phyloP scores from a whole-genome alignment of 2,888 invertebrate genomes.

The Meiosimyza decipiens region DNA sequence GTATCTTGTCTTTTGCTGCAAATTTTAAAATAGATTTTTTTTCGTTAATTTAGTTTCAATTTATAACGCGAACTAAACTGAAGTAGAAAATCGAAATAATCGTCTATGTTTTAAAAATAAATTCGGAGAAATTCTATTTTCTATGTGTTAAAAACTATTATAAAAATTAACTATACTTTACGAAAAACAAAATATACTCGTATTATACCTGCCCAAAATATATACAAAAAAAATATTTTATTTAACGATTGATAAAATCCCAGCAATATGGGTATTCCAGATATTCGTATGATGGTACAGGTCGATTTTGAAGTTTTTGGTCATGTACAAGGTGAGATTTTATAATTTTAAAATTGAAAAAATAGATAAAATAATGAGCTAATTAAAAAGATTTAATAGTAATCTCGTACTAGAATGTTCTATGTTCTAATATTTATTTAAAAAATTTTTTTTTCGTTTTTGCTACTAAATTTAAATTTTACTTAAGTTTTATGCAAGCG shows the following conservation, averaged over 20 bases:
- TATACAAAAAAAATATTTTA: neutral
- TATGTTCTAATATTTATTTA: too few relatives aligned
- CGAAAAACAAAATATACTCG: conserved; percentile 24
- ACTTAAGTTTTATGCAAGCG: too few relatives aligned
- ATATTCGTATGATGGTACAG: conserved; percentile 75
- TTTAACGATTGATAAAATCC: conserved; percentile 32
- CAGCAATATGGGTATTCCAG: conserved; percentile 70
- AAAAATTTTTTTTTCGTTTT: too few relatives aligned
- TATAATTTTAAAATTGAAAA: too few relatives aligned
- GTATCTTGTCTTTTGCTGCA: neutral
- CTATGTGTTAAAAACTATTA: conserved; percentile 30
- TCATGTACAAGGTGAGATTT: conserved; percentile 83
- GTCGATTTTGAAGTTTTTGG: conserved; percentile 93
- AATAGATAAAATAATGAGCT: too few relatives aligned
- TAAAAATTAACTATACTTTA: conserved; percentile 2
- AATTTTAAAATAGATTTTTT: conserved; percentile 32
- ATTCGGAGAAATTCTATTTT: conserved; percentile 19
- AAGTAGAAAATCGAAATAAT: conserved; percentile 25
- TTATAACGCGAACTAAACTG: conserved; percentile 25
- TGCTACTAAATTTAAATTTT: too few relatives aligned
- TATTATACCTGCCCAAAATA: neutral
- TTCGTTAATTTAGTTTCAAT: conserved; percentile 6
- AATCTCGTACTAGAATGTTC: too few relatives aligned
- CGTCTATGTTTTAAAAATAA: conserved; percentile 9
- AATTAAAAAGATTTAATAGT: too few relatives aligned